These are phyloP conservation scores for Diorhabda sublineata DNA, from an alignment of 1,140 invertebrate species.

Conservation along the genomic window DNA sequence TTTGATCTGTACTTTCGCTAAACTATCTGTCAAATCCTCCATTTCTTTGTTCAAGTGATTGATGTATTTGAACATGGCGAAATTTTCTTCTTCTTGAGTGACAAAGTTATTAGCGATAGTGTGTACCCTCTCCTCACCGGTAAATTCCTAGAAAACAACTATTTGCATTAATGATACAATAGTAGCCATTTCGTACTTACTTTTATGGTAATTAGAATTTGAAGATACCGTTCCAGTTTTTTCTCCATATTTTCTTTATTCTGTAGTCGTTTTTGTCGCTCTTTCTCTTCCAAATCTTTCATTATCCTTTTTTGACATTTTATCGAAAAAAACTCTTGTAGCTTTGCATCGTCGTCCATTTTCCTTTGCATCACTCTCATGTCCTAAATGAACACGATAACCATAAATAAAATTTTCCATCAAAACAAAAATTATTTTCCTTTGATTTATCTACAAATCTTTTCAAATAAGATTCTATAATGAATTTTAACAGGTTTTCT, in stretches of 20 bases:
- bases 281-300: slow-evolving; percentile 67
- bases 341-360: slow-evolving; percentile 76
- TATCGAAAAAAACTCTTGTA: slow-evolving; percentile 77
- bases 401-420: no score
- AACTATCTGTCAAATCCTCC: slow-evolving; percentile 53
- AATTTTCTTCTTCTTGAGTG: slow-evolving; percentile 84
- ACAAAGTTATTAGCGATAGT: slow-evolving; percentile 70
- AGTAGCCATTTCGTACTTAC: slow-evolving; percentile 31
- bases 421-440: no score
- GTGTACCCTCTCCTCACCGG: slow-evolving; percentile 69
- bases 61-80: slow-evolving; percentile 87
- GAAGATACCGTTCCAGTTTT: slow-evolving; percentile 63
- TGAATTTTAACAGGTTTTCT: no score
- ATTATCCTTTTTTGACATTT: slow-evolving; percentile 79
- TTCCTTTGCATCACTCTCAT: slow-evolving; percentile 80
- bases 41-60: slow-evolving; percentile 86
- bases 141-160: slow-evolving; percentile 46
- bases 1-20: slow-evolving; percentile 29
- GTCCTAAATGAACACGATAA: slow-evolving; percentile 51
- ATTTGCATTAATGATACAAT: neutral
- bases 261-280: slow-evolving; percentile 58
- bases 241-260: slow-evolving; percentile 64
- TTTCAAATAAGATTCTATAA: no score
- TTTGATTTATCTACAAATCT: no score
- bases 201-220: slow-evolving; percentile 68